These are phyloP conservation scores for Phyllotis vaccarum DNA, from an alignment of 2,797 vertebrate species.

Conservation along the genomic window DNA sequence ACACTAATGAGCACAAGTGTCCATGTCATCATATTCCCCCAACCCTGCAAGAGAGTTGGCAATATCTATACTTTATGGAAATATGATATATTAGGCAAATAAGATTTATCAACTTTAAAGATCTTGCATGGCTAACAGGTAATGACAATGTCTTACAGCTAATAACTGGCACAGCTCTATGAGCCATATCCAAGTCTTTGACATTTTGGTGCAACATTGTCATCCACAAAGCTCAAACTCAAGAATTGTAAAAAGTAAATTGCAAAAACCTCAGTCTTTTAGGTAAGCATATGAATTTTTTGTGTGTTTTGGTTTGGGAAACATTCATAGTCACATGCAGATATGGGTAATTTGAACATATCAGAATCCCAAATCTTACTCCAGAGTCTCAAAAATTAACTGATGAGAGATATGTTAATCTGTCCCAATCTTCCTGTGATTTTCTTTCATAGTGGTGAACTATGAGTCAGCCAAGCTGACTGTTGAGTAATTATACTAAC, in stretches of 20 bases:
- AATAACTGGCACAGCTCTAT: background rate
- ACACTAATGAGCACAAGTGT: background rate
- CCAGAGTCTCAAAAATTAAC: constrained; percentile 31
- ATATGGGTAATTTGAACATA: too few relatives aligned
- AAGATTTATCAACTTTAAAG: background rate
- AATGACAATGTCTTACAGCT: background rate
- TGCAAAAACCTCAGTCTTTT: background rate
- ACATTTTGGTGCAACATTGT: background rate
- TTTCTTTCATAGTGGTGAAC: constrained; percentile 47
- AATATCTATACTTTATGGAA: background rate
- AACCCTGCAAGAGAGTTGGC: constrained; percentile 3
- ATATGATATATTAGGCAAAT: constrained; percentile 33
- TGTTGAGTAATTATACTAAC: background rate
- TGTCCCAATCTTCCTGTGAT: background rate
- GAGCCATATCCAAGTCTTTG: background rate
- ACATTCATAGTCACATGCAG: background rate
- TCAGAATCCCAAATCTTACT: background rate
- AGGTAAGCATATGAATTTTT: background rate
- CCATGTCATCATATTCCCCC: background rate
- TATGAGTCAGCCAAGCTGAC: constrained; percentile 8
- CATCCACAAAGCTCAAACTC: background rate
- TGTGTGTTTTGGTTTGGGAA: background rate
- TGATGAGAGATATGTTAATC: background rate
- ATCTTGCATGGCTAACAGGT: background rate
- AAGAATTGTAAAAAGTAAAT: background rate